Conservation (phyloP, 1,140 invertebrate species). For the Saccostrea cuccullata region DNA sequence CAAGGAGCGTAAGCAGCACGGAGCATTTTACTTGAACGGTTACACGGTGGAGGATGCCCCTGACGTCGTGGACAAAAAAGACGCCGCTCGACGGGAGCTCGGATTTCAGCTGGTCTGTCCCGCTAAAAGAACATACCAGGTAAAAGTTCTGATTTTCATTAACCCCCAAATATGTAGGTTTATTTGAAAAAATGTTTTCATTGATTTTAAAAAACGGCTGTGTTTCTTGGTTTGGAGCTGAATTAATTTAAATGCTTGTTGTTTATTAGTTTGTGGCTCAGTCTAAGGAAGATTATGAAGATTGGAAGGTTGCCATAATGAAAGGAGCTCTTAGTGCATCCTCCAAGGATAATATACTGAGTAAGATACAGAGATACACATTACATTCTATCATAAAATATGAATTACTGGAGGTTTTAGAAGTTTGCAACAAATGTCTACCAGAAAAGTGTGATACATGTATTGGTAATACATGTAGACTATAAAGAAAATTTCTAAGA, state of each 20-base stretch:
- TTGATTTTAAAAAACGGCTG: too few relatives aligned
- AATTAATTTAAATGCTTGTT: neutral
- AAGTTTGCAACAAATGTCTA: too few relatives aligned
- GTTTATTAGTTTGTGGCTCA: conserved; percentile 64
- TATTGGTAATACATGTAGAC: too few relatives aligned
- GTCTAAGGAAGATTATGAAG: conserved; percentile 62
- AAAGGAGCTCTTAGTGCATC: neutral
- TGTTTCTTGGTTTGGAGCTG: too few relatives aligned
- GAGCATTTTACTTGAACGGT: conserved; percentile 70
- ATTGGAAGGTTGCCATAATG: conserved; percentile 59
- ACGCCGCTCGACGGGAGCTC: conserved; percentile 66
- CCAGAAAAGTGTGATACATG: too few relatives aligned
- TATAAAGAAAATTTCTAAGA: too few relatives aligned
- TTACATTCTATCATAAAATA: too few relatives aligned
- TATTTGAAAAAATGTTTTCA: too few relatives aligned
- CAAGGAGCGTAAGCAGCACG: conserved; percentile 70
- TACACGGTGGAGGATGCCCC: conserved; percentile 63
- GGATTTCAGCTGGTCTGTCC: conserved; percentile 70
- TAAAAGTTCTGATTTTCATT: conserved; percentile 26
- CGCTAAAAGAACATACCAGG: conserved; percentile 70
- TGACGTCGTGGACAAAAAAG: conserved; percentile 63
- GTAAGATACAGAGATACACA: conserved; percentile 5
- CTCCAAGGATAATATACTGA: neutral
- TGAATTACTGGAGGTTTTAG: too few relatives aligned
- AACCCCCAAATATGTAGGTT: too few relatives aligned